Percentiles rank a stretch among this genome's conserved stretches.
These are phyloP conservation scores for Thymelicus sylvestris DNA, from an alignment of 2,888 invertebrate species.

Conservation along the genomic window DNA sequence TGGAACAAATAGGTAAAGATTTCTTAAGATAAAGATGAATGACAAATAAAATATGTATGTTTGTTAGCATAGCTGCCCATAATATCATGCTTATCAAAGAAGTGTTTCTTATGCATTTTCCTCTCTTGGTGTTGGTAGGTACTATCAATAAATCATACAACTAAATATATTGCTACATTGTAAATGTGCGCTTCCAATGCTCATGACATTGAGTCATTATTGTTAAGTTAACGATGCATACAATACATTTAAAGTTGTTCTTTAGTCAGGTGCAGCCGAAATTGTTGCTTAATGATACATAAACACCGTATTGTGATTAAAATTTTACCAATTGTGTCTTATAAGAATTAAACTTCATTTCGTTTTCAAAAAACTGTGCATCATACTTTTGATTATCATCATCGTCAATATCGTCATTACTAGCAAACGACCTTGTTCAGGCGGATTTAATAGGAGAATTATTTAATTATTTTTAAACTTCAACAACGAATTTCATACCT, in stretches of 20 bases:
- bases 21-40: not conserved
- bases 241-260: slow-evolving; percentile 10
- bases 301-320: not conserved
- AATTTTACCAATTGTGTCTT: no score
- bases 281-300: not conserved
- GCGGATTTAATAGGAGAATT: no score
- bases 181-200: slow-evolving; percentile 9
- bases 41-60: not conserved
- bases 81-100: not conserved
- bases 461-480: no score
- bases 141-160: not conserved
- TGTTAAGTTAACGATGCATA: slow-evolving; percentile 21
- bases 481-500: no score
- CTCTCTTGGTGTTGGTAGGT: not conserved
- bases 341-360: no score
- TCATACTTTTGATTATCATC: no score
- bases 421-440: no score
- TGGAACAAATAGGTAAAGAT: not conserved
- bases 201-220: slow-evolving; percentile 27
- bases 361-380: no score
- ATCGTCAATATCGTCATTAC: no score
- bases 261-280: slow-evolving; percentile 21
- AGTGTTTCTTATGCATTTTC: not conserved
- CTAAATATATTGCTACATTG: slow-evolving; percentile 4
- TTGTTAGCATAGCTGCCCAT: not conserved